Conservation (phyloP, 2,113 vertebrate genomes). For the Equus przewalskii region DNA sequence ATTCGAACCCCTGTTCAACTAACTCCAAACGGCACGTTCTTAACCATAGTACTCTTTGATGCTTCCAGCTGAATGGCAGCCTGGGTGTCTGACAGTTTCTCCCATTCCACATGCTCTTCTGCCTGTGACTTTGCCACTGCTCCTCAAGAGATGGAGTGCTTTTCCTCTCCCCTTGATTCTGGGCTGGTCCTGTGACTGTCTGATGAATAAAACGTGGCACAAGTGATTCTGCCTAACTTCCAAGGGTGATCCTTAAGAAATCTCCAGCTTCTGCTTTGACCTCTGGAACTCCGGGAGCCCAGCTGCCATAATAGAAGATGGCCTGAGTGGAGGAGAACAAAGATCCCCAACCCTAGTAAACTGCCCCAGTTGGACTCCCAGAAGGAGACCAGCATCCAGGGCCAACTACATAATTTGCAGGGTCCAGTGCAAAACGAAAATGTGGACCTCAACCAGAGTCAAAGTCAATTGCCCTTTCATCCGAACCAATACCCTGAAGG, state of each 20-base stretch:
- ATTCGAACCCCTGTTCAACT: background rate
- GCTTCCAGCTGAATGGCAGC: background rate
- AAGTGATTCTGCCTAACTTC: background rate
- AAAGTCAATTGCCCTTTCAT: background rate
- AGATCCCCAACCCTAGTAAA: background rate
- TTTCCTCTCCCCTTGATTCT: background rate
- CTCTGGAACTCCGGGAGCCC: background rate
- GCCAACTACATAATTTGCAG: background rate
- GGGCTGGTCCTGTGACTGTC: background rate
- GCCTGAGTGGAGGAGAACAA: background rate
- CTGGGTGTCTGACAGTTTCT: background rate
- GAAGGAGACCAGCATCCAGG: background rate
- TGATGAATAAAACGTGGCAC: background rate
- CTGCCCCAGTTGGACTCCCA: background rate
- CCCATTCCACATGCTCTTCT: rapidly evolving
- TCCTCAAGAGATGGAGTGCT: background rate
- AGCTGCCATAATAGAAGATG: background rate
- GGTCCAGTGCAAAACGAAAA: background rate
- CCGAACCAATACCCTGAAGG: background rate
- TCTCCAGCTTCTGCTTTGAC: background rate
- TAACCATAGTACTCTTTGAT: background rate
- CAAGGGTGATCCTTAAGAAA: background rate
- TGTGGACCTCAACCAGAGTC: background rate
- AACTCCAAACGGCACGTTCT: background rate
- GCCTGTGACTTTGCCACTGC: background rate